Evolutionary conservation across 2,888 invertebrate species (phyloP), one percentile per base, ranked within the genome.

Genomic region (Caenorhabditis macrosperma): DNA sequence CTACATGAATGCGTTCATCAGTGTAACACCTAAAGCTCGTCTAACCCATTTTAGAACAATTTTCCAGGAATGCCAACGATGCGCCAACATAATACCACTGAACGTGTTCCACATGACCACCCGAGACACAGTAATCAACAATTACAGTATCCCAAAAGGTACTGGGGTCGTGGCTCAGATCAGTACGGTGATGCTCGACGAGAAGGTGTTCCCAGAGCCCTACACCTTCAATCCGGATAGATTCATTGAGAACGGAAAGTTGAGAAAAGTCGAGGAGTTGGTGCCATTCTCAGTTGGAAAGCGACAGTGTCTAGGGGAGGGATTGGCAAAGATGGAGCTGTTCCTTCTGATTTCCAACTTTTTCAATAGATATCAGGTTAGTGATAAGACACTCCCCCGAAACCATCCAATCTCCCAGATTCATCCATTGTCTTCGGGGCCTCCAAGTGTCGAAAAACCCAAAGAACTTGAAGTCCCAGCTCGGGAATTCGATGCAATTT

Each of bases 211-310:
- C 68, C 78, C 68, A 10, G 66, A 72, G 35, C 74, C 71, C 1
- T 35, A 75, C 24, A 60, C 20, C 6, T 77, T 78, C 64, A 50
- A 77, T 61, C 78, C 76, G 72, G 78, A 82, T 1, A 35, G 83
- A 28, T 81, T 78, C 35, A 63, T 87, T 46, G 80, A 71, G 38
- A 76, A 83, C 55, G 88, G 87, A 15, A 82, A 84, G 54, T 24
- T 84, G 24, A 85, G 78, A 44, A 79, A 72, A 35, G 46, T 81
- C 20, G 81, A 83, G 17, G 72, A 78, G 20, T 41, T 83, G 17
- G 35, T 76, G n/a, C 82, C 83, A 9, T 83, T 83, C 44, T 81
- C 81, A 15, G 50, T 83, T 22, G 83, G 83, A 17, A 83, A 83
- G 83, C n/a, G n/a, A n/a, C n/a, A n/a, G n/a, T n/a, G n/a, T n/a